phyloP scores from a whole-genome alignment of 2,888 invertebrate species.

The Villa cingulata region DNA sequence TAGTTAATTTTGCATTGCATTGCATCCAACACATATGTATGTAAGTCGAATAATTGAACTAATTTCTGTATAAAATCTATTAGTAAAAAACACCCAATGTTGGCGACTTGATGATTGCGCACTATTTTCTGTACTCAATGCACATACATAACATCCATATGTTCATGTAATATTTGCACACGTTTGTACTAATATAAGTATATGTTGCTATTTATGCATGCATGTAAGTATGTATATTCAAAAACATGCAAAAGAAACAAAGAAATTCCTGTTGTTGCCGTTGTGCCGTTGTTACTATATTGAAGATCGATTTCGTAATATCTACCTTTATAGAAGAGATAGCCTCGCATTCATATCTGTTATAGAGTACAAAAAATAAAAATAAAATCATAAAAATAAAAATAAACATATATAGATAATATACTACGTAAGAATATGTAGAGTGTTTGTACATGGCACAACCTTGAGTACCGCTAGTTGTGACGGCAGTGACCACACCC shows the following conservation, averaged over 20 bases:
- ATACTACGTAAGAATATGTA: not conserved
- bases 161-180: too few relatives aligned
- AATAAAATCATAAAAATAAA: too few relatives aligned
- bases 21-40: too few relatives aligned
- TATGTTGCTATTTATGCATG: too few relatives aligned
- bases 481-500: slow-evolving; percentile 33
- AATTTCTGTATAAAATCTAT: too few relatives aligned
- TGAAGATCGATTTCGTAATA: slow-evolving; percentile 21
- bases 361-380: too few relatives aligned
- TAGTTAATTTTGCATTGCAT: too few relatives aligned
- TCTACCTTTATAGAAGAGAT: slow-evolving; percentile 6
- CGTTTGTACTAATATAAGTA: too few relatives aligned
- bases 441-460: slow-evolving; percentile 17
- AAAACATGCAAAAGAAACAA: slow-evolving; percentile 13
- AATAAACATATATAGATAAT: not conserved
- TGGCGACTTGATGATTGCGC: slow-evolving; percentile 3
- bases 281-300: not conserved
- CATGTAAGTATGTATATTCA: too few relatives aligned
- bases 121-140: not conserved
- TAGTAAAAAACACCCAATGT: too few relatives aligned
- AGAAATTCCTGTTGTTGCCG: slow-evolving; percentile 17
- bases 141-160: too few relatives aligned
- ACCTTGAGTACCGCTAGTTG: slow-evolving; percentile 33
- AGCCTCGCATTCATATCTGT: slow-evolving; percentile 13
- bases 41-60: too few relatives aligned